Evolutionary conservation across 35 echinoderm and acorn worm genomes (phyloP), one percentile per base, ranked within the genome.

Genomic region (Patiria miniata): DNA sequence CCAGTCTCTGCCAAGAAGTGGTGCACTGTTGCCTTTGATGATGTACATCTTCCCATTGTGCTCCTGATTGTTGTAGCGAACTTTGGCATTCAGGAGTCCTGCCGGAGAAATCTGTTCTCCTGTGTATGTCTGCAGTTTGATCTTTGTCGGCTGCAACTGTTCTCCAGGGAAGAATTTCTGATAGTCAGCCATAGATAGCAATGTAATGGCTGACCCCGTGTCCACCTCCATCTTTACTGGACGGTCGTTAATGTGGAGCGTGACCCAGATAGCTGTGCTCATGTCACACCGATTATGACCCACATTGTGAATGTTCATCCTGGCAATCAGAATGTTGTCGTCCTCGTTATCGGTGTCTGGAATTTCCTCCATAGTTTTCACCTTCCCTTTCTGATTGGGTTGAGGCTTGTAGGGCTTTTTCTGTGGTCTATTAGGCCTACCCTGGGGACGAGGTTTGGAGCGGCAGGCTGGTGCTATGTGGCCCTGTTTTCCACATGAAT

Each of bases 1-100:
- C 88, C 79, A 83, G 40, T 90, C 79, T 0, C 88, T 39, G 1
- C 81, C 88, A 10, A 90, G 36, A 8, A 90, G 34, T 0, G 52
- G 34, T 26, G 79, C 55, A 5, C 88, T 80, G 9, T 83, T 33
- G 19, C 32, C 28, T n/a, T 69, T 23, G 9, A 90, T 52, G 51
- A 90, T 61, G 47, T 7, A 26, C 5, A 83, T 23, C 17, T 33
- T 7, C 2, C 16, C 79, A 82, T 0, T 76, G 22, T 28, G 21
- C 42, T 36, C 2, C 33, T 90, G 50, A n/a, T 42, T 36, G 0
- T 80, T 36, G 36, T 58, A 65, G 14, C 23, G 5, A 37, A 90
- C 79, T n/a, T 22, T 30, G 1, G 33, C 76, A 9, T 44, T 34
- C 10, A 80, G 29, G 7, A 61, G 18, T 7, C 80, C 80, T 2